Percentiles rank a stretch among this genome's conserved stretches.
Evolutionary conservation across 2,888 invertebrate species (phyloP).

Genomic region (Drosophila flavopinicola): DNA sequence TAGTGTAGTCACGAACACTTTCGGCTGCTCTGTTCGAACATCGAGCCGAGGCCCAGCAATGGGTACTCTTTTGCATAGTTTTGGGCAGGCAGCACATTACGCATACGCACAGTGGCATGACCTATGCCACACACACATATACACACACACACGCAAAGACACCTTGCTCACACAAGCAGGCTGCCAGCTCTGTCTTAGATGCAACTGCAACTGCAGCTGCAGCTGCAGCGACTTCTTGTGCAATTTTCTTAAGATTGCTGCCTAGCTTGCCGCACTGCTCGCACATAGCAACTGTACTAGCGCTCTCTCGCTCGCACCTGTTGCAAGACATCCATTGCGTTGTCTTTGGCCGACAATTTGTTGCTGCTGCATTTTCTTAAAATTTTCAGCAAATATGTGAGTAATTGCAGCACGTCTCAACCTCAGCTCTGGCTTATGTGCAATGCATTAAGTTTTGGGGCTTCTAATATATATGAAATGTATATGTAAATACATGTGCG

Average conservation of each 20-base stretch:
- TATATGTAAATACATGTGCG: not conserved
- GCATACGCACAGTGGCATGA: slow-evolving; percentile 60
- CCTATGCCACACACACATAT: slow-evolving; percentile 21
- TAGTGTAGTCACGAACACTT: slow-evolving; percentile 33
- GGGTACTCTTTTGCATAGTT: slow-evolving; percentile 71
- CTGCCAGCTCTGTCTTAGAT: slow-evolving; percentile 4
- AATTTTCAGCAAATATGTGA: slow-evolving; percentile 78
- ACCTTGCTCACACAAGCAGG: not conserved
- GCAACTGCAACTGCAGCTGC: slow-evolving; percentile 37
- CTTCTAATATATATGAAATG: slow-evolving; percentile 17
- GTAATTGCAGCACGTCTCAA: slow-evolving; percentile 66
- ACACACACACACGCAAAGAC: too few relatives aligned
- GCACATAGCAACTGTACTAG: slow-evolving; percentile 2
- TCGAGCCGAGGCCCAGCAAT: not conserved
- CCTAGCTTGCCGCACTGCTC: slow-evolving; percentile 42
- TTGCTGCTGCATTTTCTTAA: slow-evolving; percentile 80
- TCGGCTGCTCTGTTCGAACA: slow-evolving; percentile 47
- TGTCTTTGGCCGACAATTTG: slow-evolving; percentile 74
- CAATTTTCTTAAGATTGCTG: slow-evolving; percentile 72
- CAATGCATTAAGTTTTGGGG: slow-evolving; percentile 37
- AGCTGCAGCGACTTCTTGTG: slow-evolving; percentile 69
- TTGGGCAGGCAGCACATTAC: slow-evolving; percentile 64
- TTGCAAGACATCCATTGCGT: slow-evolving; percentile 26
- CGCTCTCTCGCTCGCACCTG: slow-evolving; percentile 57
- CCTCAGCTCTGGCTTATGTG: slow-evolving; percentile 35